These are phyloP conservation scores for Drosophila pegasa DNA, from an alignment of 2,888 invertebrate genomes.

Conservation along the genomic window DNA sequence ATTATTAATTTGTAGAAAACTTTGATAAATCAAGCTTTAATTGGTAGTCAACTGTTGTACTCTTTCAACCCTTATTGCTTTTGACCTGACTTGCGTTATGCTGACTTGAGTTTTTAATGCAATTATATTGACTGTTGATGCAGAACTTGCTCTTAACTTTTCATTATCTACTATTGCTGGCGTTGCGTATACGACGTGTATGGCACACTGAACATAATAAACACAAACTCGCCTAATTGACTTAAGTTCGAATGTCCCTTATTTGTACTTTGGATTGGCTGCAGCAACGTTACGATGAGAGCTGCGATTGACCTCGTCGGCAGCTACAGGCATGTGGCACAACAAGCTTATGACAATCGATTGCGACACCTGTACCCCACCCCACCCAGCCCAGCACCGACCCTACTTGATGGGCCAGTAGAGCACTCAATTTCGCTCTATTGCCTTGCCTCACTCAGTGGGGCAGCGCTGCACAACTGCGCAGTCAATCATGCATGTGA, in stretches of 20 bases:
- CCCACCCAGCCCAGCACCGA: not conserved
- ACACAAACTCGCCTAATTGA: slow-evolving; percentile 59
- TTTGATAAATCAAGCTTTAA: slow-evolving; percentile 55
- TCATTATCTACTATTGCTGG: slow-evolving; percentile 17
- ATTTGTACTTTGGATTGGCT: not conserved
- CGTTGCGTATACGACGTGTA: slow-evolving; percentile 55
- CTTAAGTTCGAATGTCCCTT: slow-evolving; percentile 40
- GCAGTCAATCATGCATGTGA: slow-evolving; percentile 80
- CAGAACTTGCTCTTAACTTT: slow-evolving; percentile 17
- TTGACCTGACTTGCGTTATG: slow-evolving; percentile 3
- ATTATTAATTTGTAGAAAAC: slow-evolving; percentile 6
- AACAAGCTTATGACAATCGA: slow-evolving; percentile 75
- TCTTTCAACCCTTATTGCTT: not conserved
- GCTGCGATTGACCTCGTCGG: slow-evolving; percentile 65
- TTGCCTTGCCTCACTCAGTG: not conserved
- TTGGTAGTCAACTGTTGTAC: slow-evolving; percentile 38
- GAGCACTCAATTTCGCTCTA: slow-evolving; percentile 4
- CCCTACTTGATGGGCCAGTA: not conserved
- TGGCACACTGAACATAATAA: slow-evolving; percentile 48
- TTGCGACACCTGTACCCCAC: slow-evolving; percentile 58
- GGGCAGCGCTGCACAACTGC: slow-evolving; percentile 73
- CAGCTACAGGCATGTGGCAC: slow-evolving; percentile 56
- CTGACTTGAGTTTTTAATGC: slow-evolving; percentile 51
- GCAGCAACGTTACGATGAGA: slow-evolving; percentile 35
- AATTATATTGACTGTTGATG: slow-evolving; percentile 44